These are phyloP conservation scores for Sebastolobus altivelis DNA, from an alignment of 2,797 vertebrate species.

Conservation along the genomic window DNA sequence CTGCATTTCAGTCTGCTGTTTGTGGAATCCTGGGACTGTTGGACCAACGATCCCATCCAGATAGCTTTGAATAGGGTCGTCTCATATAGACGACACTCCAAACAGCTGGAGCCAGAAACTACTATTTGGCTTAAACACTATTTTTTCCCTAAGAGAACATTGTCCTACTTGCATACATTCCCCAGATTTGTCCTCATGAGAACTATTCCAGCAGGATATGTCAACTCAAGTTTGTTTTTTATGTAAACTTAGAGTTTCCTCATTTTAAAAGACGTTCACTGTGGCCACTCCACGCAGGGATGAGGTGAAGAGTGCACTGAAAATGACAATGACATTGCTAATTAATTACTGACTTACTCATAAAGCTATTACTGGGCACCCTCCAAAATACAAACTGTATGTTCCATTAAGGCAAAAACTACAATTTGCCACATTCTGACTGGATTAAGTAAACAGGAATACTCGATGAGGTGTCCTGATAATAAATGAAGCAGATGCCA, in stretches of 20 bases:
- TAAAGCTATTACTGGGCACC: not conserved
- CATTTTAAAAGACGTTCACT: conserved; percentile 3
- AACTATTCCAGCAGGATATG: not conserved
- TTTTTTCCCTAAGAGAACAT: not conserved
- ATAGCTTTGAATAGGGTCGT: conserved; percentile 17
- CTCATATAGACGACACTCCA: not conserved
- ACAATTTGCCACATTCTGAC: not conserved
- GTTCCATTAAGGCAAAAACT: not conserved
- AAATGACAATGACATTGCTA: not conserved
- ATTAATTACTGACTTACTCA: not conserved
- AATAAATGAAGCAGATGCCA: not conserved
- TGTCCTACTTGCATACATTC: not conserved
- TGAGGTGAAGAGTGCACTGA: not conserved
- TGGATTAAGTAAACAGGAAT: conserved; percentile 6
- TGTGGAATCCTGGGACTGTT: conserved; percentile 31
- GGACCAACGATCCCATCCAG: conserved; percentile 30
- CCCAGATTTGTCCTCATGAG: not conserved
- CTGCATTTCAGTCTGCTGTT: conserved; percentile 34
- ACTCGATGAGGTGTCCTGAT: not conserved
- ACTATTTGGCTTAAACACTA: not conserved
- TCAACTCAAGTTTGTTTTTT: not conserved
- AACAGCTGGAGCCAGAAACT: not conserved
- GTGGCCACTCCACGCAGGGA: not conserved
- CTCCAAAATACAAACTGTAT: not conserved
- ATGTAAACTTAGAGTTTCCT: conserved; percentile 9